These are phyloP conservation scores for Drosophila stalkeri DNA, from an alignment of 2,888 invertebrate species.

Conservation along the genomic window DNA sequence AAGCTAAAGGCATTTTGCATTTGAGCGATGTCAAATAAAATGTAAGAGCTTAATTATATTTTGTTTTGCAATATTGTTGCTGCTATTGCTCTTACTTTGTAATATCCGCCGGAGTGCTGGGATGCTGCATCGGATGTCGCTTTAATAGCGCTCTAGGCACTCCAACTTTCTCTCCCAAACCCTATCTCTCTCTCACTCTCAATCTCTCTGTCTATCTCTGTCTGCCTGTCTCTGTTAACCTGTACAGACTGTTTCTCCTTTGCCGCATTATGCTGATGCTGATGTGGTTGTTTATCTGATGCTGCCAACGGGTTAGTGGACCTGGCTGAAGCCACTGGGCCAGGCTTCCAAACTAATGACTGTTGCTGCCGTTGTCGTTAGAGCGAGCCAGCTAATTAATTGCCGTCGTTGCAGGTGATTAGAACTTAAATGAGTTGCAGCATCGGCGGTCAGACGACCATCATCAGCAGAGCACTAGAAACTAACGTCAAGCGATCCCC, in stretches of 20 bases:
- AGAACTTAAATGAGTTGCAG: constrained; percentile 78
- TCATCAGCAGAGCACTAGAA: constrained; percentile 16
- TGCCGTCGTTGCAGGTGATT: constrained; percentile 79
- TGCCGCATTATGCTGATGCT: constrained; percentile 67
- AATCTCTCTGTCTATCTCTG: background rate
- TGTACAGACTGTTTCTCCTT: constrained; percentile 29
- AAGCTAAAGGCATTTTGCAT: constrained; percentile 50
- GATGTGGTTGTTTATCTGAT: constrained; percentile 66
- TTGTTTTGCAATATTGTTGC: constrained; percentile 33
- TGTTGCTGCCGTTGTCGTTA: constrained; percentile 65
- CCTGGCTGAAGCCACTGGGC: constrained; percentile 22
- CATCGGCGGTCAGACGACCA: constrained; percentile 26
- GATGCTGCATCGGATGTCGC: constrained; percentile 62
- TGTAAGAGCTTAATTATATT: constrained; percentile 59
- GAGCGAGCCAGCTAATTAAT: constrained; percentile 68
- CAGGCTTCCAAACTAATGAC: constrained; percentile 68
- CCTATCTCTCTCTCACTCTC: background rate
- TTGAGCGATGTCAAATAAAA: constrained; percentile 33
- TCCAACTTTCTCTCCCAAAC: constrained; percentile 11
- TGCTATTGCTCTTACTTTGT: constrained; percentile 47
- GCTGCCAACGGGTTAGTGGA: constrained; percentile 46
- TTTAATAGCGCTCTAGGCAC: constrained; percentile 59
- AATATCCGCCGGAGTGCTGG: constrained; percentile 61
- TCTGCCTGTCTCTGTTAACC: constrained; percentile 6
- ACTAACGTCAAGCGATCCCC: constrained; percentile 22